Conservation (phyloP, 1,140 invertebrate genomes). For the Scaptomyza graminum region DNA sequence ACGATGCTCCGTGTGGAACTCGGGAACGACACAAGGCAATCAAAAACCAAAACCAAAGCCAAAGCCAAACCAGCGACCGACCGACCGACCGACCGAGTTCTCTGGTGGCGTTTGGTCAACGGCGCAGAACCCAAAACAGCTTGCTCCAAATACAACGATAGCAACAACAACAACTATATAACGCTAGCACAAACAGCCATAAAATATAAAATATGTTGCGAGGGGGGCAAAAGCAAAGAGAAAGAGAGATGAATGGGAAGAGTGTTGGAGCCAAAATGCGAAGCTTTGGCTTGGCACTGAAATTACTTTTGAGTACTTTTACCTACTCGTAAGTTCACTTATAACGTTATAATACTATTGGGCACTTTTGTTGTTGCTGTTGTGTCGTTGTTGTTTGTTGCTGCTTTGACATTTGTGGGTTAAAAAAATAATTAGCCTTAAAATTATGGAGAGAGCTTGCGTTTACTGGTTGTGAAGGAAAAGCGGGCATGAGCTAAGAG, state of each 20-base stretch:
- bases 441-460: conserved; percentile 52
- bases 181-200: conserved; percentile 61
- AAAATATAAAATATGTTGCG: conserved; percentile 57
- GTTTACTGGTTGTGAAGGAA: neutral
- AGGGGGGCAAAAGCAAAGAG: neutral
- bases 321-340: conserved; percentile 34
- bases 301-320: conserved; percentile 66
- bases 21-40: conserved; percentile 74
- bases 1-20: conserved; percentile 9
- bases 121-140: conserved; percentile 58
- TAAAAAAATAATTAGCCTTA: conserved; percentile 69
- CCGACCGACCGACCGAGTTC: conserved; percentile 38
- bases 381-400: conserved; percentile 23
- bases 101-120: conserved; percentile 51
- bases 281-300: conserved; percentile 48
- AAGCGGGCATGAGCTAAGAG: conserved; percentile 1
- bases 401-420: conserved; percentile 75
- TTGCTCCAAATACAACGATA: conserved; percentile 36
- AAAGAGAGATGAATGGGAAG: neutral
- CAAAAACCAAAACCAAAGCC: conserved; percentile 53
- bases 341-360: conserved; percentile 49
- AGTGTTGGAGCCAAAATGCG: neutral
- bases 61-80: conserved; percentile 50
- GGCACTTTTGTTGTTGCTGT: conserved; percentile 27
- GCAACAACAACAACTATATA: conserved; percentile 44